These are phyloP conservation scores for Aeoliscus strigatus DNA, from an alignment of 2,797 vertebrate species.

Conservation along the genomic window DNA sequence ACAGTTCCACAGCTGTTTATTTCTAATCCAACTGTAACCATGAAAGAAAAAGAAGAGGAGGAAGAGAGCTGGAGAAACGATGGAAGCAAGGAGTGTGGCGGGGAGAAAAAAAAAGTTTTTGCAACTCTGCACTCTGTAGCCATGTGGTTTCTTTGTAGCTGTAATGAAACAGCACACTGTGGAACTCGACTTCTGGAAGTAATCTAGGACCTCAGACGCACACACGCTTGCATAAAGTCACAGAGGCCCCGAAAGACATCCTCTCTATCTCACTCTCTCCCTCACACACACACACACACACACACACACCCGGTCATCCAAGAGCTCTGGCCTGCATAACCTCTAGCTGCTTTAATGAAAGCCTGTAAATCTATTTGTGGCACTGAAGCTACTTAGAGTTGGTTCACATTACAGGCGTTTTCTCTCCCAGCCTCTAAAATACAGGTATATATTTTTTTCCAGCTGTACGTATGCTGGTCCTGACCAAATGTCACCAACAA, in stretches of 20 bases:
- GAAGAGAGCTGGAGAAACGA: too few species aligned
- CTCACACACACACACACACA: conserved; percentile 29
- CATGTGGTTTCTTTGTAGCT: conserved; percentile 65
- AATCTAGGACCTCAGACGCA: conserved; percentile 48
- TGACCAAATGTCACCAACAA: conserved; percentile 31
- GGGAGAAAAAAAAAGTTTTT: conserved; percentile 38
- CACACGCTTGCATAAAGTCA: conserved; percentile 21
- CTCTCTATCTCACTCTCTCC: too few species aligned
- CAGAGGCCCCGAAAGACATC: conserved; percentile 23
- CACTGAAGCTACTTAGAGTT: conserved; percentile 52
- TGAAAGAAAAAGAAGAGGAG: conserved; percentile 31
- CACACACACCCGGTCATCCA: conserved; percentile 38
- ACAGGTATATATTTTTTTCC: conserved; percentile 52
- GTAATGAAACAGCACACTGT: conserved; percentile 65
- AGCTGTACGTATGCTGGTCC: too few species aligned
- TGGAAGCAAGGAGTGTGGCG: too few species aligned
- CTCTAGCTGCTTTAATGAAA: conserved; percentile 65
- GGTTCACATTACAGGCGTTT: conserved; percentile 53
- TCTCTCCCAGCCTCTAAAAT: conserved; percentile 40
- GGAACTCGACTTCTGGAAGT: conserved; percentile 72
- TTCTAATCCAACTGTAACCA: conserved; percentile 50
- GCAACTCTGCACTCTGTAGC: conserved; percentile 63
- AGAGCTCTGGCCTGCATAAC: conserved; percentile 50
- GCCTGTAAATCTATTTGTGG: conserved; percentile 71
- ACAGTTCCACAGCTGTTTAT: conserved; percentile 50